These are phyloP conservation scores for Colius striatus DNA, from an alignment of 2,113 vertebrate species.

Conservation along the genomic window DNA sequence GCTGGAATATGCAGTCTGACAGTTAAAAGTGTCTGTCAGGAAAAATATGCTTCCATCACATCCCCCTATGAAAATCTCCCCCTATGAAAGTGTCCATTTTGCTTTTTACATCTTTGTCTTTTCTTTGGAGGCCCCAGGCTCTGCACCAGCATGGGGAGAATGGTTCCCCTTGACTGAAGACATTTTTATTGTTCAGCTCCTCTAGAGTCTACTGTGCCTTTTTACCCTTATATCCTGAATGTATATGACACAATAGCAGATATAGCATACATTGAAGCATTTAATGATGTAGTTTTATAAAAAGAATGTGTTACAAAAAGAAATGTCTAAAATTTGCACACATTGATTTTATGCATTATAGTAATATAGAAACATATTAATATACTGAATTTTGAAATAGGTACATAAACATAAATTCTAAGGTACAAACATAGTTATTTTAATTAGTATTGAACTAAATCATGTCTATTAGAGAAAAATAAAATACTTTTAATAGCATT, in stretches of 20 bases:
- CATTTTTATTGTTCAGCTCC: not conserved
- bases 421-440: not conserved
- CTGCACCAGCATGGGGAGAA: not conserved
- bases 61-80: not conserved
- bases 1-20: not conserved
- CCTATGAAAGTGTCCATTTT: not conserved
- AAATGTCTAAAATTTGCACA: not conserved
- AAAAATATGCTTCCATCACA: not conserved
- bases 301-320: not conserved
- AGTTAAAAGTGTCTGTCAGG: not conserved
- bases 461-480: not conserved
- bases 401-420: not conserved
- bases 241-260: not conserved
- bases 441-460: not conserved
- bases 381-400: not conserved
- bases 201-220: not conserved
- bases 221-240: not conserved
- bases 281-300: conserved; percentile 14
- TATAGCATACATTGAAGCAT: not conserved
- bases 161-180: not conserved
- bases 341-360: not conserved
- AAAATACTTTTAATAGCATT: not conserved
- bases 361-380: not conserved
- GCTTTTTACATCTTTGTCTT: not conserved
- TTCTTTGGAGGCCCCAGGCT: not conserved